Percentiles rank a stretch among this genome's conserved stretches.
Evolutionary conservation across 1,140 invertebrate genomes (phyloP).

Genomic region (Ephestia elutella): DNA sequence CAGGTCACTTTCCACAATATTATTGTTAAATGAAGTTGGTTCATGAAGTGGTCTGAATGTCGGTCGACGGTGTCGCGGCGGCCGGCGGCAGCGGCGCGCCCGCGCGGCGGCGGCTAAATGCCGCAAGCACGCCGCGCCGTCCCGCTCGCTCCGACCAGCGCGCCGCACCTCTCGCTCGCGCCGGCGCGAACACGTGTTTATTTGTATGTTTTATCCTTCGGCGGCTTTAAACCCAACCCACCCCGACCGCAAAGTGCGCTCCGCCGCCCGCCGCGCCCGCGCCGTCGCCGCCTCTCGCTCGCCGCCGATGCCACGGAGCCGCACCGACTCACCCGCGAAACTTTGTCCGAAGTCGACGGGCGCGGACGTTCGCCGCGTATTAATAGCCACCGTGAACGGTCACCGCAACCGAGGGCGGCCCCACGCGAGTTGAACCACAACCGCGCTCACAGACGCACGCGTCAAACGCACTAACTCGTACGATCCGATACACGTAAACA

Average conservation of each 20-base stretch:
- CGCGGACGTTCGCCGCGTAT: constrained; percentile 68
- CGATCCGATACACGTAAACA: constrained; percentile 20
- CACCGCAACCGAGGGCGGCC: constrained; percentile 48
- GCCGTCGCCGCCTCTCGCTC: constrained; percentile 65
- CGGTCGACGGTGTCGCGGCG: constrained; percentile 23
- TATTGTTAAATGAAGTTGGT: not conserved
- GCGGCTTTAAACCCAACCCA: constrained; percentile 76
- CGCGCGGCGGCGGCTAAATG: constrained; percentile 61
- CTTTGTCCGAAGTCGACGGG: constrained; percentile 69
- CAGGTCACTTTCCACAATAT: no score
- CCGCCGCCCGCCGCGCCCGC: constrained; percentile 65
- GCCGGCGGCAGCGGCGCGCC: constrained; percentile 35
- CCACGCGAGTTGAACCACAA: constrained; percentile 46
- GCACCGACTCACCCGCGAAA: constrained; percentile 67
- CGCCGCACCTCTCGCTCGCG: constrained; percentile 64
- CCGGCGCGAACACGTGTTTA: constrained; percentile 76
- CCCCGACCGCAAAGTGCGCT: constrained; percentile 72
- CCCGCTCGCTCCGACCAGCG: constrained; percentile 45
- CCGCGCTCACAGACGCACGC: constrained; percentile 51
- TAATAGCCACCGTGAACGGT: constrained; percentile 64
- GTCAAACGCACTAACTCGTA: constrained; percentile 22
- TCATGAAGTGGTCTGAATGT: not conserved
- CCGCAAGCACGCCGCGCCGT: constrained; percentile 61
- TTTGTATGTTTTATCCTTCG: constrained; percentile 77
- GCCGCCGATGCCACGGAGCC: constrained; percentile 49